Evolutionary conservation across 2,113 vertebrate genomes (phyloP).

Genomic region (Diadophis punctatus): DNA sequence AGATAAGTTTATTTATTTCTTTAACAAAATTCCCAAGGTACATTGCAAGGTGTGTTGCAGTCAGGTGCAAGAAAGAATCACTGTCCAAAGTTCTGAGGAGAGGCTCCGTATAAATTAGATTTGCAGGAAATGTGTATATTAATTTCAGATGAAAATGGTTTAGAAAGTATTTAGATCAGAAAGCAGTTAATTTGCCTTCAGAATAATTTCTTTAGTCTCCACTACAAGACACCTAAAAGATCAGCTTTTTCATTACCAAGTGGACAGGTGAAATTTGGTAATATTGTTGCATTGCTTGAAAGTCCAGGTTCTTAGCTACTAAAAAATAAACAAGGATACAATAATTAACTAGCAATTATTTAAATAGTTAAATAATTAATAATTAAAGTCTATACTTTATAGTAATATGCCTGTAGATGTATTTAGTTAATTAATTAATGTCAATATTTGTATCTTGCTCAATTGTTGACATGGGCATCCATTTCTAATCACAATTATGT

Average conservation of each 20-base stretch:
- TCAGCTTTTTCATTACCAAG: not conserved
- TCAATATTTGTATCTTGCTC: not conserved
- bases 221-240: not conserved
- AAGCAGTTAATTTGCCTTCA: not conserved
- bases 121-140: conserved; percentile 1
- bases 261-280: not conserved
- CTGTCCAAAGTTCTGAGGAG: not conserved
- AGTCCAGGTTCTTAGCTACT: not conserved
- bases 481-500: not conserved
- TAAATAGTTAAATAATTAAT: not conserved
- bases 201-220: not conserved
- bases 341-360: not conserved
- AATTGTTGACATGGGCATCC: not conserved
- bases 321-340: not conserved
- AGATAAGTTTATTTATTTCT: not conserved
- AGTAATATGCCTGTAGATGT: not conserved
- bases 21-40: not conserved
- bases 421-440: not conserved
- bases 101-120: not conserved
- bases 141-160: conserved; percentile 4
- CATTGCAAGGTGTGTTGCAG: not conserved
- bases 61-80: not conserved
- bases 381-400: not conserved
- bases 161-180: not conserved
- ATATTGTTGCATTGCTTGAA: not conserved